phyloP scores from a whole-genome alignment of 2,113 vertebrate genomes.

The Gymnorhina tibicen region DNA sequence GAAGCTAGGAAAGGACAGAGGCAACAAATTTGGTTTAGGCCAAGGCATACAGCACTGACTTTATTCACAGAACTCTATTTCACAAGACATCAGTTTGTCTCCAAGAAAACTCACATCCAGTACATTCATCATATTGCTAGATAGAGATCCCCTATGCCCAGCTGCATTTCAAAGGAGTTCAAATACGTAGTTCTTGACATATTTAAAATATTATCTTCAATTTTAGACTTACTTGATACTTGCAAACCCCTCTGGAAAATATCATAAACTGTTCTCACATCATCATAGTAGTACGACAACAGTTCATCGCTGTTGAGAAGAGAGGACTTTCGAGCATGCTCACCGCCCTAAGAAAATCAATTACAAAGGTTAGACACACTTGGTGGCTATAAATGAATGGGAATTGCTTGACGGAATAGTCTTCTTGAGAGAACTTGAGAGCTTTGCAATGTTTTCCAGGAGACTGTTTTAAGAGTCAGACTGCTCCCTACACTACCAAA shows the following conservation, averaged over 20 bases:
- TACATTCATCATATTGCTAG: neutral
- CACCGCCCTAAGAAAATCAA: conserved; percentile 71
- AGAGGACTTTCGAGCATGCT: conserved; percentile 77
- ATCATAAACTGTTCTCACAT: conserved; percentile 85
- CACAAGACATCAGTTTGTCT: neutral
- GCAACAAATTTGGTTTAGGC: neutral
- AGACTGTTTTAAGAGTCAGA: neutral
- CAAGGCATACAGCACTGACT: neutral
- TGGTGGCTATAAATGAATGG: neutral
- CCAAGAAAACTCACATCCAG: neutral
- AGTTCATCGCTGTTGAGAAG: conserved; percentile 74
- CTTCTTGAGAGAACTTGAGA: neutral
- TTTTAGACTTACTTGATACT: conserved; percentile 84
- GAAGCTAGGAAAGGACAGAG: neutral
- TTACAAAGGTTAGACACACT: neutral
- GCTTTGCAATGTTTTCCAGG: neutral
- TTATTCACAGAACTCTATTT: neutral
- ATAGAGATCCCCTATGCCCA: neutral
- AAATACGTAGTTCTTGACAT: neutral
- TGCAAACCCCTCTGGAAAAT: conserved; percentile 84
- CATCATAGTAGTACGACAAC: conserved; percentile 79
- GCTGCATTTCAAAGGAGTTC: neutral
- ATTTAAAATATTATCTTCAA: neutral
- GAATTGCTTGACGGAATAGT: neutral
- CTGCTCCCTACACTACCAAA: neutral